These are phyloP conservation scores for Pseudorhiza aurosa DNA, from an alignment of 30 jellyfish, hydroid and myxozoan species.

Conservation along the genomic window DNA sequence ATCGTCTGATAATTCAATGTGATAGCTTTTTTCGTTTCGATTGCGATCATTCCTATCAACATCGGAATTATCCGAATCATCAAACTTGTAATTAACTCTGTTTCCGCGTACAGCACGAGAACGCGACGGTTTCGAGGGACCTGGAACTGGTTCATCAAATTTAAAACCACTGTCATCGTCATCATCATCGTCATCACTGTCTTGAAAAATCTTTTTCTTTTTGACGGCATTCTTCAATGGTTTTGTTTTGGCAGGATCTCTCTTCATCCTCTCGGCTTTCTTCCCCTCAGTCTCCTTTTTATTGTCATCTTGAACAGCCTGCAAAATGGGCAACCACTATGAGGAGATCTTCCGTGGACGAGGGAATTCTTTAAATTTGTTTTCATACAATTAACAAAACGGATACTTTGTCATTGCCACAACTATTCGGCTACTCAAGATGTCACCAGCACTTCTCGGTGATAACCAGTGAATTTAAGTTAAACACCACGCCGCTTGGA, in stretches of 20 bases:
- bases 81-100: not conserved
- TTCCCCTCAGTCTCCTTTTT: not conserved
- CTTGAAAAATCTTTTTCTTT: slow-evolving; percentile 41
- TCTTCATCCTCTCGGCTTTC: not conserved
- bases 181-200: slow-evolving; percentile 77
- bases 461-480: no score
- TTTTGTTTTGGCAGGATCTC: not conserved
- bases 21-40: slow-evolving; percentile 12
- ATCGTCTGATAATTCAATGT: slow-evolving; percentile 46
- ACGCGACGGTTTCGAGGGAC: slow-evolving; percentile 32
- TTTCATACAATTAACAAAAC: no score
- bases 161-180: slow-evolving; percentile 61
- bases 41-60: not conserved
- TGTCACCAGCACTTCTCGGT: no score
- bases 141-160: slow-evolving; percentile 12
- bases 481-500: no score
- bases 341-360: no score
- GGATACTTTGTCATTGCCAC: no score
- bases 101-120: slow-evolving; percentile 15
- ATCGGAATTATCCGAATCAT: slow-evolving; percentile 21
- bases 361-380: no score
- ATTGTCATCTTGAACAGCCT: not conserved
- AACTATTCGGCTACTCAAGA: no score
- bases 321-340: not conserved
- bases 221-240: slow-evolving; percentile 28